These are phyloP conservation scores for Tamandua tetradactyla DNA, from an alignment of 2,797 vertebrate genomes.

Conservation along the genomic window DNA sequence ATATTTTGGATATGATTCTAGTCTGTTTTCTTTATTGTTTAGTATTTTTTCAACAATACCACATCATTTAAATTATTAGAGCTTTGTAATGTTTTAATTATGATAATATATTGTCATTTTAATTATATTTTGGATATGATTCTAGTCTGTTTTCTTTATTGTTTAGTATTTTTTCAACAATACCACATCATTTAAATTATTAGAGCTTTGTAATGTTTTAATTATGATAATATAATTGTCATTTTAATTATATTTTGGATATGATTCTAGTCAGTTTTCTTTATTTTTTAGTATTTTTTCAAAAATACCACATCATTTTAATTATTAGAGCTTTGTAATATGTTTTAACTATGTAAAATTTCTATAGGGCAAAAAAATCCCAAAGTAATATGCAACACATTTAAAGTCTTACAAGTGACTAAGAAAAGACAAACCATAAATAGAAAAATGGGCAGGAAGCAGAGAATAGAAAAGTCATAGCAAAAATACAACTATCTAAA, in stretches of 20 bases:
- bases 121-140: neutral
- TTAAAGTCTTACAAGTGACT: neutral
- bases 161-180: neutral
- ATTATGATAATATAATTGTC: no score
- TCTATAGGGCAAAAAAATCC: neutral
- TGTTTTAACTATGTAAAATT: neutral
- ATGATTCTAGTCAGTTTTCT: neutral
- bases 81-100: neutral
- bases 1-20: neutral
- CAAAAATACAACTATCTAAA: neutral
- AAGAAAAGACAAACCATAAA: neutral
- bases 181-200: neutral
- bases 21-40: neutral
- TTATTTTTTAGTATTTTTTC: slow-evolving; percentile 7
- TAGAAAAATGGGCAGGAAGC: neutral
- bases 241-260: neutral
- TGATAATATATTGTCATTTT: no score
- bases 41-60: neutral
- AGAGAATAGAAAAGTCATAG: neutral
- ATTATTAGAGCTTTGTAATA: slow-evolving; percentile 14
- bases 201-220: no score
- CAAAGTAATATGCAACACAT: neutral
- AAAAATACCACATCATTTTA: neutral
- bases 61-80: no score
- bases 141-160: neutral